Evolutionary conservation across 1,140 invertebrate genomes (phyloP), one percentile per base, ranked within the genome.

Genomic region (Panagrolaimus sp.): DNA sequence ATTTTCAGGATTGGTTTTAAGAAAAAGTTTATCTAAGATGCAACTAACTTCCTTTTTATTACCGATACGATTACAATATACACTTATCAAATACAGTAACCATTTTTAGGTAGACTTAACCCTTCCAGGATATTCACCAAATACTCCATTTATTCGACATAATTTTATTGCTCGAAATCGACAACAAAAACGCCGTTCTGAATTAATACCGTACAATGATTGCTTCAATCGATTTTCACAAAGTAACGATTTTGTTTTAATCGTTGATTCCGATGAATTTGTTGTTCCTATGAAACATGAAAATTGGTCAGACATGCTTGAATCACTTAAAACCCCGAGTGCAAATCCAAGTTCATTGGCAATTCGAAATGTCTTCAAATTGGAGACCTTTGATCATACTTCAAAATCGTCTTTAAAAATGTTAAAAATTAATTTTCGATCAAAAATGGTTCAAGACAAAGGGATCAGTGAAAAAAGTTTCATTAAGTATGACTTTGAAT

Each of bases 181-280:
- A 12, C 90, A 94, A 91, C 78, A 93, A 83, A 96, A 96, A 83
- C 85, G 93, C 12, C 91, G 95, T 80, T 94, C 95, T 84, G 93
- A 96, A 83, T 86, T 96, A 45, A 94, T 96, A 75, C 93, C 94
- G 0, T 96, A 96, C 86, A 96, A 96, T 84, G 94, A 96, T 82
- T 96, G 94, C 80, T 86, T 96, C 6, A 96, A 96, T 85, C 90
- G 93, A 17, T 71, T 84, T 63, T 79, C 89, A 38, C 78, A 87
- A 68, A 85, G 85, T 63, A 95, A 94, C 83, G 89, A 92, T 65
- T 94, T 93, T 84, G 89, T 96, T 43, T 91, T 90, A 0, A 85
- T 96, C 14, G 85, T 96, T 26, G 94, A 96, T 79, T 91, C 92
- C 47, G 93, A 96, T 83, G 93, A 96, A 84, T 90, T 96, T 46